These are phyloP conservation scores for Pseudochirops cupreus DNA, from an alignment of 2,797 vertebrate species.

Conservation along the genomic window DNA sequence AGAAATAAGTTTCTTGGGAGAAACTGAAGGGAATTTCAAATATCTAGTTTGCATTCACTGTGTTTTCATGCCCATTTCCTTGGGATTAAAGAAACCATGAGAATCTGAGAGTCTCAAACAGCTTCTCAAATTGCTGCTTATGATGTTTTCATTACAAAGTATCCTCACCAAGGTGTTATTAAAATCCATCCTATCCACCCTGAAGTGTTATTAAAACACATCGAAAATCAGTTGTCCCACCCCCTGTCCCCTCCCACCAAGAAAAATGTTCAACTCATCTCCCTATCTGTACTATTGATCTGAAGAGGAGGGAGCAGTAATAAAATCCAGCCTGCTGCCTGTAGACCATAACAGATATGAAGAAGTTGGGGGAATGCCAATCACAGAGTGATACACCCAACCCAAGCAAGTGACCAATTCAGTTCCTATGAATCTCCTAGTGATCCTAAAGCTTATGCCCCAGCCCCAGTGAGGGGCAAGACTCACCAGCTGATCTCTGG, in stretches of 20 bases:
- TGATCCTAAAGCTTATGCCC: neutral
- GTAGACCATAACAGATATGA: neutral
- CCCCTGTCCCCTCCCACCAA: neutral
- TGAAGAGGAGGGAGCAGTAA: neutral
- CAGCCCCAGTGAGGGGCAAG: neutral
- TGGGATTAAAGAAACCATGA: slow-evolving; percentile 76
- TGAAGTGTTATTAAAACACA: slow-evolving; percentile 21
- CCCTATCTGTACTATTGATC: slow-evolving; percentile 24
- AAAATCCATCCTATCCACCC: slow-evolving; percentile 22
- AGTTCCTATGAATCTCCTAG: neutral
- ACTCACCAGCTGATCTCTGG: neutral
- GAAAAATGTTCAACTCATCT: neutral
- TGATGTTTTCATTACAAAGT: slow-evolving; percentile 2
- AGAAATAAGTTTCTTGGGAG: slow-evolving; percentile 67
- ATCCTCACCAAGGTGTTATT: slow-evolving; percentile 17
- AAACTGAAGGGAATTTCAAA: slow-evolving; percentile 78
- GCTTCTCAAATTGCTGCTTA: slow-evolving; percentile 47
- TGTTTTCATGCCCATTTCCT: slow-evolving; percentile 73
- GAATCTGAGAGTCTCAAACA: slow-evolving; percentile 66
- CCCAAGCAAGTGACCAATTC: neutral
- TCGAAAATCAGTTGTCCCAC: neutral
- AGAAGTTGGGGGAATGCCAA: neutral
- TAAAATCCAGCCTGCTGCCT: neutral
- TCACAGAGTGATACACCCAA: slow-evolving; percentile 2
- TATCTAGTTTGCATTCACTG: slow-evolving; percentile 77